Evolutionary conservation across 2,113 vertebrate genomes (phyloP).

Genomic region (Passer domesticus): DNA sequence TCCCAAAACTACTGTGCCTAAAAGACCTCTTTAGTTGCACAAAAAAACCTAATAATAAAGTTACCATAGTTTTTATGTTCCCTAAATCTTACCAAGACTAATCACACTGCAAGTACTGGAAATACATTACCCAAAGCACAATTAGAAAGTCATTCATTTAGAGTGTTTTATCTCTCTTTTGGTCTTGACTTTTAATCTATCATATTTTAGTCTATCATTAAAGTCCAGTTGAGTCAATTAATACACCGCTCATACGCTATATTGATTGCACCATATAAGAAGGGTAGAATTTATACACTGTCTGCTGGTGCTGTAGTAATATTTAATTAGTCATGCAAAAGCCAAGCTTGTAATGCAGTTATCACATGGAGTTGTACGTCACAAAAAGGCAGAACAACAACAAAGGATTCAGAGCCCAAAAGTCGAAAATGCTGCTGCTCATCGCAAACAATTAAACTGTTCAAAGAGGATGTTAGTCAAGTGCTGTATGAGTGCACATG

Average conservation of each 20-base stretch:
- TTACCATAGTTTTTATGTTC: not conserved
- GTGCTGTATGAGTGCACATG: accelerated
- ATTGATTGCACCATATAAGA: not conserved
- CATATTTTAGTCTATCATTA: not conserved
- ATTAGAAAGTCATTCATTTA: not conserved
- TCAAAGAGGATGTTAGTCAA: not conserved
- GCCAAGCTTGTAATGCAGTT: not conserved
- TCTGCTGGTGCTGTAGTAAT: not conserved
- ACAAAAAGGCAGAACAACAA: not conserved
- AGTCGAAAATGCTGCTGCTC: not conserved
- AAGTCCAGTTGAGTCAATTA: not conserved
- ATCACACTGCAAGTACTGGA: not conserved
- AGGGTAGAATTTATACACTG: not conserved
- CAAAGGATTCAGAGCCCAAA: not conserved
- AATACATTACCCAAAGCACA: not conserved
- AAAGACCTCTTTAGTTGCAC: not conserved
- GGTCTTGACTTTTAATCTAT: not conserved
- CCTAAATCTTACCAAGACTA: not conserved
- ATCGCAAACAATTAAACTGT: not conserved
- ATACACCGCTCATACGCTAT: not conserved
- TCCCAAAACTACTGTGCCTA: not conserved
- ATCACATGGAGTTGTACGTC: not conserved
- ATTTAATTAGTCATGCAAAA: not conserved
- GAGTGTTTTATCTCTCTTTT: not conserved
- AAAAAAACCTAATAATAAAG: not conserved